Evolutionary conservation across 2,888 invertebrate species (phyloP), one percentile per base, ranked within the genome.

Genomic region (Timandra comae): DNA sequence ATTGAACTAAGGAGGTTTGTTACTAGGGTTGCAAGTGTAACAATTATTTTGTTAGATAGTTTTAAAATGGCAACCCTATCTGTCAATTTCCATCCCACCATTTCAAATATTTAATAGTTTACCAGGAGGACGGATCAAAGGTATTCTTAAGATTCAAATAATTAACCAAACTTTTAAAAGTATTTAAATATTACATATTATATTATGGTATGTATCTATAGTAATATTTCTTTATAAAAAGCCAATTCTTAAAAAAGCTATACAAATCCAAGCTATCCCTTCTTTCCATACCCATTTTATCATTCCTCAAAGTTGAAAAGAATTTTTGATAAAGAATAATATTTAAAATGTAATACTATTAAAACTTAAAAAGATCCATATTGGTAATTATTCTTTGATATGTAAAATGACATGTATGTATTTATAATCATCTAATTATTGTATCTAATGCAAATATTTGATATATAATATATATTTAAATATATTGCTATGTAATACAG

Each of bases 371-470:
- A 16, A 16, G 4, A 16, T 16, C 16, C 3, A 16, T 16, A 16
- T 16, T 6, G 16, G 16, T 16, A 16, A 3, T 5, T 16, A 16
- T 16, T 5, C 6, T 16, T 16, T 68, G 74, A 75, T 75, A 74
- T 75, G 74, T 75, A 54, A 48, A 52, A 63, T 65, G 74, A 74
- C 71, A 75, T 75, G 74, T 73, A 63, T 29, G 16, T 16, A 16
- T 16, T 46, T 56, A 56, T 52, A 46, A 54, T 58, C 43, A 40
- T 44, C 55, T 47, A 44, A 46, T 48, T 56, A 46, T 38, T 50
- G 46, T 5, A 16, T 16, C 16, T 16, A 16, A 16, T 16, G 16
- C 3, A 16, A 16, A 16, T 16, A 16, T 16, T 16, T 49, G 52
- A 56, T 37, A 37, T 46, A 36, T 42, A 32, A 49, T 38, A n/a